Percentiles rank a stretch among this genome's conserved stretches.
phyloP scores from a whole-genome alignment of 2,797 vertebrate species.

The Melanotaenia pygmaea region DNA sequence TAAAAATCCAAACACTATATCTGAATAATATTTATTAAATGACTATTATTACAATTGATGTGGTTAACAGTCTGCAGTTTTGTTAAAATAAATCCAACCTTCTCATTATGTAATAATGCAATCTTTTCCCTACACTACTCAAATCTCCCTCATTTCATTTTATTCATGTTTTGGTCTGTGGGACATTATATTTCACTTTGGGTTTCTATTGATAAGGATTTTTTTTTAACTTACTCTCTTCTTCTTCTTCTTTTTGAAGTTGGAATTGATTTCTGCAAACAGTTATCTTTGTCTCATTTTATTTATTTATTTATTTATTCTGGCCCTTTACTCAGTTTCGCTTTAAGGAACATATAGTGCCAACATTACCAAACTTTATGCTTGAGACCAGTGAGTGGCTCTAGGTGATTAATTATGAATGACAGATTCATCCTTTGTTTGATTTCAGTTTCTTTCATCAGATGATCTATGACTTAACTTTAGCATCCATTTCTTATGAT shows the following conservation, averaged over 20 bases:
- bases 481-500: constrained; percentile 13
- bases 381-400: neutral
- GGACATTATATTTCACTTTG: constrained; percentile 2
- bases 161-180: constrained; percentile 3
- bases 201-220: constrained; percentile 1
- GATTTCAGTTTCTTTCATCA: constrained; percentile 46
- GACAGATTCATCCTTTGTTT: constrained; percentile 9
- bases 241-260: constrained; percentile 27
- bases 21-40: no score
- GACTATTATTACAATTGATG: no score
- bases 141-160: constrained; percentile 4
- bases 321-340: constrained; percentile 16
- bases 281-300: neutral
- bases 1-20: no score
- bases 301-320: constrained; percentile 1
- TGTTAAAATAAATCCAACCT: no score
- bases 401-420: constrained; percentile 11
- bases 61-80: neutral
- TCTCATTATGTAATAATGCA: neutral
- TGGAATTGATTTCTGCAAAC: constrained; percentile 18
- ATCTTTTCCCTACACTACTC: neutral
- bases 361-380: neutral
- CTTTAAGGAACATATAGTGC: constrained; percentile 23
- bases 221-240: neutral
- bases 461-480: constrained; percentile 24